Evolutionary conservation across 2,797 vertebrate species (phyloP), one percentile per base, ranked within the genome.

Genomic region (Tinamus major): DNA sequence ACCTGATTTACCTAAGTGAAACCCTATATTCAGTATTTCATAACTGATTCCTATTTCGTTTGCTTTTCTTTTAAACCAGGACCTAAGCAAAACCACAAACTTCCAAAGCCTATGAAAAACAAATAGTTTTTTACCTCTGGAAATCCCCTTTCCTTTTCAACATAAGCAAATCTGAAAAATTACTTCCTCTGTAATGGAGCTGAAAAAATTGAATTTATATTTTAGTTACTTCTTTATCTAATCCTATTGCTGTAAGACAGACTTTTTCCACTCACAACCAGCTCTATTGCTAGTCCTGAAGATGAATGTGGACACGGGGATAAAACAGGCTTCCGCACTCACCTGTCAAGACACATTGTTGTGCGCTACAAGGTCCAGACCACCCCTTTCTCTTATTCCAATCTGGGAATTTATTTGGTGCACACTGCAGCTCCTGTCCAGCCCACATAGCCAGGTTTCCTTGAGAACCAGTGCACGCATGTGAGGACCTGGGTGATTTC

Each of bases 91-190:
- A 96, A 33, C 33, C 87, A 72, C n/a, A n/a, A 42, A 26, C 33
- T 89, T 78, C 33, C 72, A 75, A 68, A 90, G 62, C 62, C 55
- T 10, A 2, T 39, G n/a, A 85, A 67, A 94, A 93, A 77, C 78
- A 90, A 94, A 76, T 35, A 80, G 70, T 37, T 33, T 68, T 56
- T 68, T 33, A 80, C 68, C 53, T 68, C 75, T 87, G 92, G 89
- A 96, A 94, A 94, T 86, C 79, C 84, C 90, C 71, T 75, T 53
- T 59, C 49, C 42, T 84, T 90, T 93, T 67, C 90, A 79, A 75
- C 33, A 56, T n/a, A 89, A 80, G 78, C 79, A 92, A 87, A 89
- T 69, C 65, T 35, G 81, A 89, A 93, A 94, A 93, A 68, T 51
- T 59, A 31, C 79, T 85, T 94, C 86, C 89, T 91, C 72, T 39